Percentiles rank a stretch among this genome's conserved stretches.
Conservation (phyloP, 1,140 invertebrate genomes). For the Rhynchophorus ferrugineus region DNA sequence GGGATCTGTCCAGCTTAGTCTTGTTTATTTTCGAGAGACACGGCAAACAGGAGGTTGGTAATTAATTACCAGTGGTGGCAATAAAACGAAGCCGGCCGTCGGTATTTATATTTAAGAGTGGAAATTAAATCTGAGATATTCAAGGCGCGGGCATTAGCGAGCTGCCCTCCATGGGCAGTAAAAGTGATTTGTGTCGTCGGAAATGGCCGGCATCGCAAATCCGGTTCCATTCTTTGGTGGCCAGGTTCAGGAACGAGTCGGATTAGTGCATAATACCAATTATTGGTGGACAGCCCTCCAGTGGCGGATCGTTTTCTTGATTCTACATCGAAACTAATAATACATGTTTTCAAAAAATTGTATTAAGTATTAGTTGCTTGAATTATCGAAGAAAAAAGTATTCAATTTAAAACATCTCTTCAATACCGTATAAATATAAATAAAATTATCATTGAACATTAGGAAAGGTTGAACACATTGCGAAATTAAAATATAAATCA, state of each 20-base stretch:
- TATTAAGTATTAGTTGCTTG: no score
- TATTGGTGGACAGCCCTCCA: no score
- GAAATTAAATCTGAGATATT: constrained; percentile 38
- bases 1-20: no score
- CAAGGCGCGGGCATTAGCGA: constrained; percentile 34
- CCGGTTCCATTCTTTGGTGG: constrained; percentile 33
- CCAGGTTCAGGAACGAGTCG: constrained; percentile 24
- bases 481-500: no score
- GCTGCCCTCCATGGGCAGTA: constrained; percentile 34
- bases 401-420: no score
- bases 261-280: constrained; percentile 9
- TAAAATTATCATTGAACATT: no score
- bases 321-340: no score
- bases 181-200: constrained; percentile 39
- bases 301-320: no score
- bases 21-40: constrained; percentile 12
- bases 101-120: constrained; percentile 35
- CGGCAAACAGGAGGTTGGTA: constrained; percentile 13
- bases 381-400: no score
- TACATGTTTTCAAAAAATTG: no score
- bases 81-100: constrained; percentile 22
- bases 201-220: constrained; percentile 38
- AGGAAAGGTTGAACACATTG: no score
- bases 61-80: constrained; percentile 23
- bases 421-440: no score